A percentile compares a stretch with the other conserved stretches of the same genome.
These are phyloP conservation scores for Zoanthus gigantus DNA, from an alignment of 92 coral and sea anemone genomes.

Conservation along the genomic window DNA sequence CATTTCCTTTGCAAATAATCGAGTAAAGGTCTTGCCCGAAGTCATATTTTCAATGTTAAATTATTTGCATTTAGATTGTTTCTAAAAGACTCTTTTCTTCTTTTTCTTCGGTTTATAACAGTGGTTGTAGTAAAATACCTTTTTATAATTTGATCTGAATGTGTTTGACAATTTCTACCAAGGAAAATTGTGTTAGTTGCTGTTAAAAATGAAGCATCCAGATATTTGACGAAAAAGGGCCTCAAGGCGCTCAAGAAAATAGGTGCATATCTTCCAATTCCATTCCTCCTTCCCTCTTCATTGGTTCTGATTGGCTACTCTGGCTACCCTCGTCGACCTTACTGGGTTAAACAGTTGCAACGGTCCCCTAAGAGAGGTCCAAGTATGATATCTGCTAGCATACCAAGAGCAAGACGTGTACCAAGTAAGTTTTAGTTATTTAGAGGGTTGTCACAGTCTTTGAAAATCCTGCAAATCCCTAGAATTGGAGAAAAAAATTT, in stretches of 20 bases:
- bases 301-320: slow-evolving; percentile 27
- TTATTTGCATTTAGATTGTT: too few species aligned
- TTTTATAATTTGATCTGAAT: neutral
- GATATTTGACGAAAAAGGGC: neutral
- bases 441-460: too few species aligned
- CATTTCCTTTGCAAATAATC: too few species aligned
- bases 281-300: slow-evolving; percentile 5
- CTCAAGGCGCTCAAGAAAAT: slow-evolving; percentile 34
- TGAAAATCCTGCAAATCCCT: too few species aligned
- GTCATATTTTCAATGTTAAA: too few species aligned
- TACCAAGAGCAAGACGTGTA: slow-evolving; percentile 27
- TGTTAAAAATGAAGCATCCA: slow-evolving; percentile 37
- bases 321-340: slow-evolving; percentile 34
- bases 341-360: slow-evolving; percentile 44
- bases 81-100: too few species aligned
- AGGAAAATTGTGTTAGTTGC: slow-evolving; percentile 48
- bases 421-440: slow-evolving; percentile 25
- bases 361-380: slow-evolving; percentile 22
- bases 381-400: slow-evolving; percentile 35
- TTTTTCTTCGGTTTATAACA: too few species aligned
- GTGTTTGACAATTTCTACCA: neutral
- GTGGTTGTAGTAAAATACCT: too few species aligned
- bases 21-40: too few species aligned
- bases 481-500: too few species aligned
- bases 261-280: slow-evolving; percentile 23